Percentiles rank a stretch among this genome's conserved stretches.
These are phyloP conservation scores for Aphelinus certus DNA, from an alignment of 1,140 invertebrate species.

Conservation along the genomic window DNA sequence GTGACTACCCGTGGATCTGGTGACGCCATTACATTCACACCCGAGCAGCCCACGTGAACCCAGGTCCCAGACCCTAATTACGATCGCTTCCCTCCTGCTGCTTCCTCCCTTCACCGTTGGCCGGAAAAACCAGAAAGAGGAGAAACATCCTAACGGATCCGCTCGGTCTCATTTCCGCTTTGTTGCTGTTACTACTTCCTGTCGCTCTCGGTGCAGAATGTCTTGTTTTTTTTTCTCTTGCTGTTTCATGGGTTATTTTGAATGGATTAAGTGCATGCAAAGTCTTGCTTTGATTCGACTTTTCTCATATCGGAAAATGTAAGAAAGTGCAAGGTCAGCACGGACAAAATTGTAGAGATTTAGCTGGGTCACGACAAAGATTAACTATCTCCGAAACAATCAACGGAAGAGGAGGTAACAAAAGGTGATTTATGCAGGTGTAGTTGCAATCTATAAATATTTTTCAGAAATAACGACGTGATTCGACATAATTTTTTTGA, in stretches of 20 bases:
- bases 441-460: too few relatives aligned
- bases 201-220: background rate
- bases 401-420: too few relatives aligned
- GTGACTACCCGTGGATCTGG: conserved; percentile 28
- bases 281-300: too few relatives aligned
- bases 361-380: too few relatives aligned
- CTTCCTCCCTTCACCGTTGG: background rate
- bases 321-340: too few relatives aligned
- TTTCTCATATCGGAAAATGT: too few relatives aligned
- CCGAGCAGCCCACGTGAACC: background rate
- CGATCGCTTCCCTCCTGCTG: background rate
- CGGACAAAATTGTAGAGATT: too few relatives aligned
- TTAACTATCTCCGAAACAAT: too few relatives aligned
- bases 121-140: background rate
- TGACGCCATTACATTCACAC: conserved; percentile 2
- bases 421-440: too few relatives aligned
- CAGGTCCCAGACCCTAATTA: conserved; percentile 7
- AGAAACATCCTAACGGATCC: background rate
- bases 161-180: background rate
- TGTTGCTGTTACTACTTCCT: background rate
- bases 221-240: background rate
- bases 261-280: too few relatives aligned
- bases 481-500: too few relatives aligned
- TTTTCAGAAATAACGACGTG: too few relatives aligned
- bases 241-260: background rate